Percentiles rank a stretch among this genome's conserved stretches.
Conservation (phyloP, 2,888 invertebrate species). For the Troilus luridus region DNA sequence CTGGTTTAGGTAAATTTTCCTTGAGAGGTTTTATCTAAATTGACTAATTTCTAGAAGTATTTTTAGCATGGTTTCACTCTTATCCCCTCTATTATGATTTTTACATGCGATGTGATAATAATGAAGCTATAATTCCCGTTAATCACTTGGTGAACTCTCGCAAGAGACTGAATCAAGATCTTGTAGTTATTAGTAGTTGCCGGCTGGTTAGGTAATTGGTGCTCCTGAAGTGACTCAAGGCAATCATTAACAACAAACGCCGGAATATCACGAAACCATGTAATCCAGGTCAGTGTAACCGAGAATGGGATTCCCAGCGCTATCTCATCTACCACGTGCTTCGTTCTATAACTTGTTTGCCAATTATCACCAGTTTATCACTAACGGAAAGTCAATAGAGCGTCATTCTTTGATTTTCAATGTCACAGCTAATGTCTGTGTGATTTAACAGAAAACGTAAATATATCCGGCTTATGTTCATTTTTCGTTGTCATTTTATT, state of each 20-base stretch:
- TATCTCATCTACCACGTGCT: not conserved
- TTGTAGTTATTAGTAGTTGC: not conserved
- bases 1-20: too few species aligned
- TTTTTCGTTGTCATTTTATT: too few species aligned
- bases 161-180: not conserved
- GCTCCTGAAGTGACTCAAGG: not conserved
- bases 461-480: too few species aligned
- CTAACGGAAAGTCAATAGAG: too few species aligned
- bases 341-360: not conserved
- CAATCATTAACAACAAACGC: slow-evolving; percentile 13
- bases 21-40: too few species aligned
- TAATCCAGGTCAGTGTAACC: slow-evolving; percentile 20
- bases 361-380: too few species aligned
- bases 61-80: too few species aligned
- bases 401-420: too few species aligned
- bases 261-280: slow-evolving; percentile 9
- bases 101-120: not conserved
- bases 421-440: too few species aligned
- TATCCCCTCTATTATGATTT: too few species aligned
- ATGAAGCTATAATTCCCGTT: not conserved
- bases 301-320: not conserved
- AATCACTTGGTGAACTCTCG: not conserved
- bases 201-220: not conserved
- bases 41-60: too few species aligned
- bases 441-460: too few species aligned